phyloP scores from a whole-genome alignment of 2,113 vertebrate genomes.

The Halichoerus grypus region DNA sequence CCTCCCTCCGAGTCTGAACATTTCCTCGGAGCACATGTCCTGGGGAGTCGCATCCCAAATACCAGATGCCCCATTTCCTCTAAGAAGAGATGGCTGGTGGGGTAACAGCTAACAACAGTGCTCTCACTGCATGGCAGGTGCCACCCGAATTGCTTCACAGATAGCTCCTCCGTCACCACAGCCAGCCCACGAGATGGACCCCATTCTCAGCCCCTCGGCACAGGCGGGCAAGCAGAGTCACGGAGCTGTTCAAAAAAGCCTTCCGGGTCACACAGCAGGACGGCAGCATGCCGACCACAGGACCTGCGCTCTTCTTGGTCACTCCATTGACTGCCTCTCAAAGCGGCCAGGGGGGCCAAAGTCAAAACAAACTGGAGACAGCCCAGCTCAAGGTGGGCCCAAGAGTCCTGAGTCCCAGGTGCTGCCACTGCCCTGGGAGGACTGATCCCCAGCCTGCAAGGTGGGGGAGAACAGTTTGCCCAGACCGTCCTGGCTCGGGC shows the following conservation, averaged over 20 bases:
- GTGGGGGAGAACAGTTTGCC: not conserved
- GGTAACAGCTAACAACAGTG: rapidly evolving
- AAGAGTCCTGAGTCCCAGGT: rapidly evolving
- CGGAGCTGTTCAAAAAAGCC: not conserved
- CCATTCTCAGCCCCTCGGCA: rapidly evolving
- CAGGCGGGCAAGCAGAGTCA: not conserved
- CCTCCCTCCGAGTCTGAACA: not conserved
- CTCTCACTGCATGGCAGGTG: rapidly evolving
- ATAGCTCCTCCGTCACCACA: not conserved
- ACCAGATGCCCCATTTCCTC: not conserved
- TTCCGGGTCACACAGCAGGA: not conserved
- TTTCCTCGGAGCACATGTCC: not conserved
- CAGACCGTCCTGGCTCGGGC: not conserved
- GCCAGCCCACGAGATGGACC: rapidly evolving
- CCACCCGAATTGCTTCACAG: rapidly evolving
- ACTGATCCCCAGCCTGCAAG: not conserved
- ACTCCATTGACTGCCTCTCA: rapidly evolving
- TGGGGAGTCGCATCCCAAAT: too few relatives aligned
- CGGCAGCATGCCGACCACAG: too few relatives aligned
- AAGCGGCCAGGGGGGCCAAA: not conserved
- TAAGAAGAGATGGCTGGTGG: not conserved
- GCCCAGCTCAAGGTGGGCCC: rapidly evolving
- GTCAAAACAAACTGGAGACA: not conserved
- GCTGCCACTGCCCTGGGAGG: rapidly evolving
- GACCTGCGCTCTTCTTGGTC: rapidly evolving